Evolutionary conservation across 2,113 vertebrate species (phyloP), one percentile per base, ranked within the genome.

Genomic region (Neodontobutis hainanensis): DNA sequence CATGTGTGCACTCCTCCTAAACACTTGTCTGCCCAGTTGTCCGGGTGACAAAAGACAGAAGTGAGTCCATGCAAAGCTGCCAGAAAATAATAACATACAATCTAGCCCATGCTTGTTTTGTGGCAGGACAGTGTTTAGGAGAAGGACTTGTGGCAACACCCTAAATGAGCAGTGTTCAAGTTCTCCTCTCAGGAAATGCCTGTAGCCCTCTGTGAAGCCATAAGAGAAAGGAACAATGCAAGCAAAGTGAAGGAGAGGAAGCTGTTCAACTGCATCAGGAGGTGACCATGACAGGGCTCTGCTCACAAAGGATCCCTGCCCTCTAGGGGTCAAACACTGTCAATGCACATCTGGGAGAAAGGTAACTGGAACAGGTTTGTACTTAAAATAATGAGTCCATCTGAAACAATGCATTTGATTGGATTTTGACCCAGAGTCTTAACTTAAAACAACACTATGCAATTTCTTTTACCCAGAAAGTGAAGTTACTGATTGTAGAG

Each of bases 291-390:
- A n/a, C 47, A 52, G 16, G 43, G 34, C 47, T 42, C 35, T 32
- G 74, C 62, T 52, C 16, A 71, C 16, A 59, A 44, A 58, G 34
- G 70, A 73, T 65, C 43, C 51, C 67, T 78, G 80, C 83, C 80
- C 83, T 80, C 84, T 81, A 80, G 65, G 68, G 82, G 82, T 40
- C 68, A 55, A 74, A 82, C 43, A 55, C 49, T 27, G 43, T 68
- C 65, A 65, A 78, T 77, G 70, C 73, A 84, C 78, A 64, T 80
- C 53, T 77, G 75, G 75, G 68, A 83, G 78, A 68, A 75, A 68
- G 55, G 73, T 77, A 62, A 59, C 5, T 1, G 36, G 49, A 57
- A 61, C 53, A 53, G 70, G 60, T 51, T 5, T 19, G 56, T 4
- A 40, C 38, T 40, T 1, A 40, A 40, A 27, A 27, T 27, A 27